Base-by-base conservation (phyloP, 2,113 vertebrate species). In the Scytalopus superciliaris region DNA sequence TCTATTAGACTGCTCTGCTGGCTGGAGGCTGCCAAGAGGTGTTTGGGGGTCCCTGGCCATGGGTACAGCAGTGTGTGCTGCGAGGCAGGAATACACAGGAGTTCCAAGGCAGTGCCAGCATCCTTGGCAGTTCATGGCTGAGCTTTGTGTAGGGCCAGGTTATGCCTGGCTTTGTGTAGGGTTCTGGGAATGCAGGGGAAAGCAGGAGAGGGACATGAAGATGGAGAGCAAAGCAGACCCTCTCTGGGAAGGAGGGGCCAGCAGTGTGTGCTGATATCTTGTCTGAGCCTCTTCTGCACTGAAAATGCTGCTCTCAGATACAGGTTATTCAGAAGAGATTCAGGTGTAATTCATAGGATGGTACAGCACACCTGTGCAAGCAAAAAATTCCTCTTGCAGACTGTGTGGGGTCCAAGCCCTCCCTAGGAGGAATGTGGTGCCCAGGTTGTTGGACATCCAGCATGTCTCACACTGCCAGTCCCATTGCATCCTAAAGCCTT, bases 401-500 rank as follows among this genome's bases (percentile, higher is more conserved):
- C 31, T 2, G 2, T 0, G 0, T 33, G 53, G 37, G 40, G 28
- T 72, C 49, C 3, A 6, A 57, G 62, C 27, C 42, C 23, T 64
- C 1, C 0, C 52, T 40, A 31, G 63, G 45, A 82, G 37, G 31
- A 85, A 44, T 62, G 72, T 0, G 2, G 12, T 0, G 3, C 64
- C 76, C 40, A 23, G 72, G 40, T 35, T 69, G 3, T 68, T 53
- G 31, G n/a, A n/a, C 6, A 23, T 45, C 21, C 0, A 1, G 25
- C 45, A 17, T 3, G 5, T 40, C 47, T 69, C 0, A 0, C 2
- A 1, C 62, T 60, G 49, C 57, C 0, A 6, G 70, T 92, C 53
- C 33, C 15, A 11, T 22, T 3, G 2, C 19, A 31, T 69, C 49
- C 49, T 33, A 45, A 64, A 53, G 45, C 2, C 1, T 40, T 40